Evolutionary conservation across 2,113 vertebrate species (phyloP).

Genomic region (Leptosomus discolor): DNA sequence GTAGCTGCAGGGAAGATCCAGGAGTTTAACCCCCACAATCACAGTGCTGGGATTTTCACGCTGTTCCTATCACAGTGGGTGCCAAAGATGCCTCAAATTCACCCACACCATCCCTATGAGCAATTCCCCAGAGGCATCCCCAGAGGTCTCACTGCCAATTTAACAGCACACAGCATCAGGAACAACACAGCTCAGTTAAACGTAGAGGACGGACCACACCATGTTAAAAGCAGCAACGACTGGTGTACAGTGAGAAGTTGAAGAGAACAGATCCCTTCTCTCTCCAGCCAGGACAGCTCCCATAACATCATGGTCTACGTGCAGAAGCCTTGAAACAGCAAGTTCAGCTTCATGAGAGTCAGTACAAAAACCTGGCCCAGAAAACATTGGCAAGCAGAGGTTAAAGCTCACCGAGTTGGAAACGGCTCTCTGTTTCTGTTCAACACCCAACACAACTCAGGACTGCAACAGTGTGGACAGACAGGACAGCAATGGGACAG

Average conservation of each 20-base stretch:
- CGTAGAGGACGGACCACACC: neutral
- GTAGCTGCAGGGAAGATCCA: neutral
- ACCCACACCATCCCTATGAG: neutral
- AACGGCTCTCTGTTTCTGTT: neutral
- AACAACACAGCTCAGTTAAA: neutral
- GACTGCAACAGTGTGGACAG: neutral
- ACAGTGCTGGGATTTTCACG: neutral
- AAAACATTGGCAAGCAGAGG: neutral
- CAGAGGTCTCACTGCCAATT: neutral
- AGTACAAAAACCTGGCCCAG: neutral
- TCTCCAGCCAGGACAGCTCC: neutral
- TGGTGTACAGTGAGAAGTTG: neutral
- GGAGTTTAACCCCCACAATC: neutral
- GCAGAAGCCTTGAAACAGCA: neutral
- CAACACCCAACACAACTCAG: neutral
- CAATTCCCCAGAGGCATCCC: neutral
- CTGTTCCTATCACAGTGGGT: neutral
- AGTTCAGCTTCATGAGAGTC: neutral
- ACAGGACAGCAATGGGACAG: neutral
- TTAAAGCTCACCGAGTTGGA: neutral
- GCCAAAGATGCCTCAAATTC: neutral
- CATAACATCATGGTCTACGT: neutral
- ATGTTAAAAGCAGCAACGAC: neutral
- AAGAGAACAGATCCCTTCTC: neutral
- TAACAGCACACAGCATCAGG: neutral